Evolutionary conservation across 2,888 invertebrate genomes (phyloP).

Genomic region (Apodemia mormo): DNA sequence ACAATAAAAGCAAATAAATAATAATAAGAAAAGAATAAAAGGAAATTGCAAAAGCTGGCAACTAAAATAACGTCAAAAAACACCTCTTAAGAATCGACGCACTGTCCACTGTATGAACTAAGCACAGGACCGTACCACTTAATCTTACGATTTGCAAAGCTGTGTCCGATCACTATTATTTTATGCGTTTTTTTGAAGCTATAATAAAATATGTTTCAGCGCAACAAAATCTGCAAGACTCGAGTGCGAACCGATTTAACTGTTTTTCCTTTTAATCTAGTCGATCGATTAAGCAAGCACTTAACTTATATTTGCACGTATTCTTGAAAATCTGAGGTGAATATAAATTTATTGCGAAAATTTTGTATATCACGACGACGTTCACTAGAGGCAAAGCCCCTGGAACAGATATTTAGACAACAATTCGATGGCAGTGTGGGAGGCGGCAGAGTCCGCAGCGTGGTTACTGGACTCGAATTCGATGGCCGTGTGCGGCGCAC

Average conservation of each 20-base stretch:
- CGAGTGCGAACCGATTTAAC: slow-evolving; percentile 67
- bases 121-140: slow-evolving; percentile 74
- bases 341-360: slow-evolving; percentile 44
- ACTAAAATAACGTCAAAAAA: slow-evolving; percentile 65
- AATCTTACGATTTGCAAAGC: slow-evolving; percentile 48
- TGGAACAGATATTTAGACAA: slow-evolving; percentile 69
- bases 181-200: slow-evolving; percentile 50
- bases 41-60: slow-evolving; percentile 67
- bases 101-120: slow-evolving; percentile 74
- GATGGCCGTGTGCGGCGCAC: slow-evolving; percentile 69
- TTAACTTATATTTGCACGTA: slow-evolving; percentile 61
- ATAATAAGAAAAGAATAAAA: slow-evolving; percentile 53
- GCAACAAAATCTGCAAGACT: slow-evolving; percentile 68
- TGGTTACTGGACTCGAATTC: slow-evolving; percentile 69
- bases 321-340: slow-evolving; percentile 46
- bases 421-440: slow-evolving; percentile 73
- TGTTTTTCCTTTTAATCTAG: slow-evolving; percentile 74
- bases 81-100: slow-evolving; percentile 66
- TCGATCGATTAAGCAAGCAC: slow-evolving; percentile 71
- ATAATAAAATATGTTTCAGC: slow-evolving; percentile 49
- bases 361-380: slow-evolving; percentile 56
- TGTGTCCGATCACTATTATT: slow-evolving; percentile 47
- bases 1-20: slow-evolving; percentile 65
- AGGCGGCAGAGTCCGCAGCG: slow-evolving; percentile 73
- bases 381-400: slow-evolving; percentile 60